These are phyloP conservation scores for Buphagus erythrorhynchus DNA, from an alignment of 2,797 vertebrate species.

Conservation along the genomic window DNA sequence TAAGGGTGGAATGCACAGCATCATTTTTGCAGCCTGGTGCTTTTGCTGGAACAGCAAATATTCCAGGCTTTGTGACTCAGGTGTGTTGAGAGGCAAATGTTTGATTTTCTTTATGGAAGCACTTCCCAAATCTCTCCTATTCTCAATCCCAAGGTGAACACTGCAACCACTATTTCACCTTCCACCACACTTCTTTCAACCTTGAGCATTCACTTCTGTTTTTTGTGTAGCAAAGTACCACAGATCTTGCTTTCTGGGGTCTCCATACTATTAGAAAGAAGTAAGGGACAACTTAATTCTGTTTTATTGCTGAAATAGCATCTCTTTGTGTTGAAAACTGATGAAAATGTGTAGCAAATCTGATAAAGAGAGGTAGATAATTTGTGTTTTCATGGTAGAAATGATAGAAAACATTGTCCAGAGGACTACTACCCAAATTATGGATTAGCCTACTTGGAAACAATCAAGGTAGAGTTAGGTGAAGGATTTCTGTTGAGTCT, in stretches of 20 bases:
- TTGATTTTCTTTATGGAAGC: not conserved
- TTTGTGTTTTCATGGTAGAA: not conserved
- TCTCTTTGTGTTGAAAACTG: not conserved
- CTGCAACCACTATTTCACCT: not conserved
- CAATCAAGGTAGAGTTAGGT: not conserved
- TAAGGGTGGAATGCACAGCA: not conserved
- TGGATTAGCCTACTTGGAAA: not conserved
- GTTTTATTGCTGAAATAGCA: not conserved
- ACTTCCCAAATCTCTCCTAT: not conserved
- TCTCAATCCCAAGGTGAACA: not conserved
- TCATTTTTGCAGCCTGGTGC: not conserved
- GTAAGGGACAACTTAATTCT: not conserved
- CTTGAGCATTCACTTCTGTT: not conserved
- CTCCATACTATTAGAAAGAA: not conserved
- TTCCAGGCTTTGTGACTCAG: not conserved
- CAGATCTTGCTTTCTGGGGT: not conserved
- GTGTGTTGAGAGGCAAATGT: not conserved
- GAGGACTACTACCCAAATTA: not conserved
- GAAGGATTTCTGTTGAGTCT: not conserved
- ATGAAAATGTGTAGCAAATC: not conserved
- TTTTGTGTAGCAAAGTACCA: not conserved
- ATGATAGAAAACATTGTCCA: not conserved
- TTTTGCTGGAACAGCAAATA: not conserved
- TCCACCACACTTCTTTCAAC: not conserved
- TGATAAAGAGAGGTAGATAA: not conserved